Evolutionary conservation across 2,797 vertebrate genomes (phyloP), one percentile per base, ranked within the genome.

Genomic region (Rhinella marina): DNA sequence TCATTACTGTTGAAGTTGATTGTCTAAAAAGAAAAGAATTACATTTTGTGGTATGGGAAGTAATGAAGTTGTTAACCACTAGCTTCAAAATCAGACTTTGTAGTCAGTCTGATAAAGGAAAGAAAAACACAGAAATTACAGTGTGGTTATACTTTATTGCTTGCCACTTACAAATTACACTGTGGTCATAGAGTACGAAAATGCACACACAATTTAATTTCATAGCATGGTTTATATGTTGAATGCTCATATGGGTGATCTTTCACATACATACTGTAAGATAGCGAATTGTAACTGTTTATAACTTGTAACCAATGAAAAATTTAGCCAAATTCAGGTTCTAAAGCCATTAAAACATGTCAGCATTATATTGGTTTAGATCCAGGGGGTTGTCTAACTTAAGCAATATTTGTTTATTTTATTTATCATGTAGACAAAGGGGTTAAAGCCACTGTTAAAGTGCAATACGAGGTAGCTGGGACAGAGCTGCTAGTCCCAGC

Each of bases 161-260:
- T 75, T 75, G 27, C 19, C n/a, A 82, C 56, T 77, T 14, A 82
- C 57, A 87, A 88, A 88, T 78, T 68, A 88, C 29, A 52, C 48
- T 79, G n/a, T 62, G 27, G n/a, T 86, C n/a, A 50, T 19, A 17
- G 84, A 56, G 57, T 78, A 16, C 66, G 27, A 86, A 77, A 64
- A 76, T 16, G 29, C 16, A 84, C 54, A 84, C 23, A n/a, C 21
- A 59, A 62, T 84, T 75, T 84, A 32, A 23, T 75, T 76, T 59
- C 32, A 62, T 76, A 29, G 70, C 21, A 32, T 75, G 17, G 21
- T 27, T 84, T 84, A 56, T 59, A 59, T 79, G 9, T 73, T 59
- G 9, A 10, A 76, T 62, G 21, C 48, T 76, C 62, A 27, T 68
- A 50, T 68, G 41, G n/a, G 32, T 52, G 32, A 52, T 66, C 23